Percentiles rank a stretch among this genome's conserved stretches.
These are phyloP conservation scores for Hyles lineata DNA, from an alignment of 2,888 invertebrate genomes.

Conservation along the genomic window DNA sequence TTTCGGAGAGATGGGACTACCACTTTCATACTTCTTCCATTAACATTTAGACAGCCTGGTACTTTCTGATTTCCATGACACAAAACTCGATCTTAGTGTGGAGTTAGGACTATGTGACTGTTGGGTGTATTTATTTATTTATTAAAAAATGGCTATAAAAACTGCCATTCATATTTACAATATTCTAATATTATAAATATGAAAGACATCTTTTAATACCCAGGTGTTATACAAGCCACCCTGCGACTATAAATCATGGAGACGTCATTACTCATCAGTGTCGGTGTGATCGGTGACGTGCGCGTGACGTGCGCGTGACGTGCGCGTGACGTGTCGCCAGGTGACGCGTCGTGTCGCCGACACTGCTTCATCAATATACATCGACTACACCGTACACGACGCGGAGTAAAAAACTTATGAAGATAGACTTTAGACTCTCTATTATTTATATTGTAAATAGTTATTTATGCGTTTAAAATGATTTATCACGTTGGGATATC, in stretches of 20 bases:
- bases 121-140: too few species aligned
- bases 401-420: slow-evolving; percentile 27
- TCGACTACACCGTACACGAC: background rate
- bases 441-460: too few species aligned
- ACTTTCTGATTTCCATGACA: too few species aligned
- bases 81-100: too few species aligned
- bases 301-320: background rate
- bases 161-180: too few species aligned
- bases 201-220: background rate
- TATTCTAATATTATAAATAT: too few species aligned
- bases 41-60: too few species aligned
- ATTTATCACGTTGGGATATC: too few species aligned
- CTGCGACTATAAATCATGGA: background rate
- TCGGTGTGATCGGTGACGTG: background rate
- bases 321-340: background rate
- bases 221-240: background rate
- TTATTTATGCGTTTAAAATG: background rate
- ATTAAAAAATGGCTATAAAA: too few species aligned
- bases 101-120: too few species aligned
- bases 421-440: background rate
- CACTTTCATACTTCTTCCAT: too few species aligned
- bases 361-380: background rate
- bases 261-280: background rate
- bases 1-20: too few species aligned
- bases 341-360: background rate